Evolutionary conservation across 2,113 vertebrate species (phyloP).

Genomic region (Plotosus lineatus): DNA sequence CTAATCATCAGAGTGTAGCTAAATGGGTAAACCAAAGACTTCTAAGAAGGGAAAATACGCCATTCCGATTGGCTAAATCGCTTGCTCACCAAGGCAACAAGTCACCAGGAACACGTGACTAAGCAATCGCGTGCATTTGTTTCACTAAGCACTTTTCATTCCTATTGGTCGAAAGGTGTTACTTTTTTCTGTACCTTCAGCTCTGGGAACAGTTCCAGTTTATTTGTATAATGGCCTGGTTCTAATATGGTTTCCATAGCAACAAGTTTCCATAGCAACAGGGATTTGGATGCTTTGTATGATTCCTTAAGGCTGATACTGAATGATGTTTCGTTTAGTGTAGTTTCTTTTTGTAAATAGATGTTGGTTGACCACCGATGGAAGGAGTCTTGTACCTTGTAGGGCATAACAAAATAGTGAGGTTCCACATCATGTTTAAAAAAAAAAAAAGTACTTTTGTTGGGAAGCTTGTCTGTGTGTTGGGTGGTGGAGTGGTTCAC

Average conservation of each 20-base stretch:
- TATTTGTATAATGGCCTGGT: background rate
- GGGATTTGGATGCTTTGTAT: background rate
- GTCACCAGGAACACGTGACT: background rate
- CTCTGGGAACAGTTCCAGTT: background rate
- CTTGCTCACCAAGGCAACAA: background rate
- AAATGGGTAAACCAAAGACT: background rate
- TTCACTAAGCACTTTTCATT: background rate
- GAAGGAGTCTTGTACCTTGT: too few relatives aligned
- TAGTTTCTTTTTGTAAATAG: too few relatives aligned
- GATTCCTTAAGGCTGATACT: too few relatives aligned
- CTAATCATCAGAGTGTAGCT: background rate
- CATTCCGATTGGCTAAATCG: background rate
- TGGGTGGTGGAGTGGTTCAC: too few relatives aligned
- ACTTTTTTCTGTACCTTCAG: background rate
- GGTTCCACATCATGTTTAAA: too few relatives aligned
- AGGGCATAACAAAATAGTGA: too few relatives aligned
- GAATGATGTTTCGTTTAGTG: too few relatives aligned
- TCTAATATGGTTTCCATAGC: background rate
- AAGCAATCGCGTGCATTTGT: background rate
- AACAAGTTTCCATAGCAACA: background rate
- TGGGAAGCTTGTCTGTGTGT: too few relatives aligned
- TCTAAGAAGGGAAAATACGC: fast-evolving
- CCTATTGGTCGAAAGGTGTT: background rate
- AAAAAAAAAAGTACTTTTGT: too few relatives aligned
- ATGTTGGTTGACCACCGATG: too few relatives aligned